Conservation (phyloP, 1,140 invertebrate species). For the Bursaphelenchus mucronatus region DNA sequence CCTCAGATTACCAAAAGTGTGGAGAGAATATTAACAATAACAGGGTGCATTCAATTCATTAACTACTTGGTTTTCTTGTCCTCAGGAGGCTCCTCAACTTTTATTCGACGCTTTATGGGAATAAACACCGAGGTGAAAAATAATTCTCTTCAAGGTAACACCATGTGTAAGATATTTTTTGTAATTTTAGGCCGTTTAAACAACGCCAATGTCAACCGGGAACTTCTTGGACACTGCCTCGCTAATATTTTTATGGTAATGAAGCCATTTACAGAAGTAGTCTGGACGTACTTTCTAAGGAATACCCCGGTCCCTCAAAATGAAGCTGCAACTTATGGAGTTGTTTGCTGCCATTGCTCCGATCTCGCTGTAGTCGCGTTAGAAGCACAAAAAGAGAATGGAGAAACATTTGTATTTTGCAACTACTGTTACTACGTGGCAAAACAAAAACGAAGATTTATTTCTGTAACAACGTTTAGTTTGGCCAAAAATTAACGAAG, state of each 20-base stretch:
- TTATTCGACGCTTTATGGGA: constrained; percentile 6
- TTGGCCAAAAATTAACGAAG: constrained; percentile 16
- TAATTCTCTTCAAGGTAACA: too few relatives aligned
- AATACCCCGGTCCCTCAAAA: background rate
- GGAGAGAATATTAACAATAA: background rate
- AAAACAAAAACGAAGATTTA: constrained; percentile 4
- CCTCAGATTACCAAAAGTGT: background rate
- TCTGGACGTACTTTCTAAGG: background rate
- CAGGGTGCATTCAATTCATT: background rate
- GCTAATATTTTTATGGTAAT: constrained; percentile 15
- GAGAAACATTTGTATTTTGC: constrained; percentile 1
- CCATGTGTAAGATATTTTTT: too few relatives aligned
- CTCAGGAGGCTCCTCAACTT: background rate
- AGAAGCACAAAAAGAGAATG: constrained; percentile 2
- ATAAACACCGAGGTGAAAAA: constrained; percentile 3
- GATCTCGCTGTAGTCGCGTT: constrained; percentile 8
- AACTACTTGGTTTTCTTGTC: constrained; percentile 8
- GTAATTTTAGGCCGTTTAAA: constrained; percentile 9
- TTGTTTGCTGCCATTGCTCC: background rate
- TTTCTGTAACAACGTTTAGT: constrained; percentile 6
- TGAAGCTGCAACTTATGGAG: background rate
- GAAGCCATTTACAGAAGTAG: constrained; percentile 9
- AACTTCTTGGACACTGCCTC: constrained; percentile 17
- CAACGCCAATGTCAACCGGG: constrained; percentile 6
- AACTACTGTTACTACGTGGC: constrained; percentile 18